Percentiles rank a stretch among this genome's conserved stretches.
These are phyloP conservation scores for Hylaeus anthracinus DNA, from an alignment of 1,140 invertebrate genomes.

Conservation along the genomic window DNA sequence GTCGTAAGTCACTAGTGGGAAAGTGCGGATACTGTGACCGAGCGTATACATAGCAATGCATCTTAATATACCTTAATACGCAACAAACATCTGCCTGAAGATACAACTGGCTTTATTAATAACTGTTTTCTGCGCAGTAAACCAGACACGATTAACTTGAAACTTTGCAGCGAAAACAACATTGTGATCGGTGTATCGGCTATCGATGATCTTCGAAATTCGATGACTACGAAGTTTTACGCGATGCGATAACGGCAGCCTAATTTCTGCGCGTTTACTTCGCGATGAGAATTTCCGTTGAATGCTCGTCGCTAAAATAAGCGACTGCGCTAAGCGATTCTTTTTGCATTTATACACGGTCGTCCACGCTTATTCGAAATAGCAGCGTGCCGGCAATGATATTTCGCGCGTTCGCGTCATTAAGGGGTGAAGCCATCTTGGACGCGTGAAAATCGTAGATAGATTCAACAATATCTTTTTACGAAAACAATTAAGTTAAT, in stretches of 20 bases:
- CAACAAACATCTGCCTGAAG: neutral
- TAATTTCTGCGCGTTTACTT: neutral
- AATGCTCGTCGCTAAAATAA: conserved; percentile 12
- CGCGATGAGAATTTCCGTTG: neutral
- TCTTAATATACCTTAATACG: neutral
- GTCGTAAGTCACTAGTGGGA: no score
- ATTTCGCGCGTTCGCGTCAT: neutral
- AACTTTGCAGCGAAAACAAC: neutral
- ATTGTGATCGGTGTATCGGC: neutral
- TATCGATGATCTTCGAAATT: neutral
- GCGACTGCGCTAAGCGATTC: neutral
- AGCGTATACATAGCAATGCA: neutral
- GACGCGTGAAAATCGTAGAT: no score
- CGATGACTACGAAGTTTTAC: neutral
- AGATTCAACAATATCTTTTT: no score
- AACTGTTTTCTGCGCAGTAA: neutral
- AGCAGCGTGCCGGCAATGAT: conserved; percentile 6
- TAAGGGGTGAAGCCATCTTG: neutral
- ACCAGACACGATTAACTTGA: no score
- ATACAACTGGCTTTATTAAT: neutral
- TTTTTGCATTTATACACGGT: neutral
- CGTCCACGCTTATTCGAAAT: conserved; percentile 8
- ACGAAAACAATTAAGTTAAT: no score
- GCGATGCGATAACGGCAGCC: neutral
- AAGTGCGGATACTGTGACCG: no score